Percentiles rank a stretch among this genome's conserved stretches.
phyloP scores from a whole-genome alignment of 2,888 invertebrate genomes.

The Mallateleia sp. region DNA sequence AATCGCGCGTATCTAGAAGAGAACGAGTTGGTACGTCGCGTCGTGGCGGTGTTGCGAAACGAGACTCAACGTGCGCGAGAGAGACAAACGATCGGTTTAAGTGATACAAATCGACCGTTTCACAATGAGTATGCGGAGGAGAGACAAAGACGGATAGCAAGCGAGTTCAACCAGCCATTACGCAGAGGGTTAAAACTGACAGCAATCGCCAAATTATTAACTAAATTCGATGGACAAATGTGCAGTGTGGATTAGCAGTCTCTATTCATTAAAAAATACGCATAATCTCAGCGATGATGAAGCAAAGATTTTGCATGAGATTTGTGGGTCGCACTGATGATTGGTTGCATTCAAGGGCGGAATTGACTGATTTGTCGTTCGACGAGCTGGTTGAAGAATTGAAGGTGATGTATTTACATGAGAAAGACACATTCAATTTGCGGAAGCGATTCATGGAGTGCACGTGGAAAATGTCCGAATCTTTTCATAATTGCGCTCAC shows the following conservation, averaged over 20 bases:
- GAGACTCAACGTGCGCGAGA: background rate
- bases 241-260: background rate
- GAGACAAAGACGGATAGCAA: background rate
- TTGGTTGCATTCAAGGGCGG: slow-evolving; percentile 22
- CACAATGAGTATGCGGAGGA: background rate
- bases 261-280: background rate
- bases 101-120: background rate
- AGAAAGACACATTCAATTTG: background rate
- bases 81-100: background rate
- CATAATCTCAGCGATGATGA: background rate
- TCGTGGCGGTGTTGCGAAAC: background rate
- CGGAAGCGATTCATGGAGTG: slow-evolving; percentile 9
- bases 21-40: background rate
- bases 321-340: slow-evolving; percentile 13
- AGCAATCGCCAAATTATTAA: background rate
- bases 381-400: slow-evolving; percentile 1
- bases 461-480: slow-evolving; percentile 13
- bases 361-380: background rate
- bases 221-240: background rate
- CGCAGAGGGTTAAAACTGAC: background rate
- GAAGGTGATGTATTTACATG: background rate
- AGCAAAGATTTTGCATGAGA: slow-evolving; percentile 3
- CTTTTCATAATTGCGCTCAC: slow-evolving; percentile 10
- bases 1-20: background rate
- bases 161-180: background rate